Evolutionary conservation across 2,888 invertebrate genomes (phyloP).

Genomic region (Melipona beecheii): DNA sequence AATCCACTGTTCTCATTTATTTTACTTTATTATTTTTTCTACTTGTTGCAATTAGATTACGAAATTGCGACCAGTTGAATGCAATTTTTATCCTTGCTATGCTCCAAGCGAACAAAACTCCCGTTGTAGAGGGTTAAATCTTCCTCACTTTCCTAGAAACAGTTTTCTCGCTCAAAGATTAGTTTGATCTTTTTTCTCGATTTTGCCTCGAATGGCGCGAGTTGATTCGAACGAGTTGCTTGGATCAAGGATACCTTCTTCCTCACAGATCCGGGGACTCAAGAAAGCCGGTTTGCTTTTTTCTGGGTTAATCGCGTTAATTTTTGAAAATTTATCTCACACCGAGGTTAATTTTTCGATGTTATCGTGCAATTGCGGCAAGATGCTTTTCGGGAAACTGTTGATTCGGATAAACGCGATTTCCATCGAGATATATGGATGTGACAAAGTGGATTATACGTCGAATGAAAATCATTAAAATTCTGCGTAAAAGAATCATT

Average conservation of each 20-base stretch:
- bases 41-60: no score
- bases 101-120: background rate
- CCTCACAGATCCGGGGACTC: background rate
- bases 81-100: background rate
- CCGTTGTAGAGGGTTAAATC: background rate
- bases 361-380: background rate
- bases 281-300: background rate
- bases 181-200: background rate
- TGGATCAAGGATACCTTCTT: background rate
- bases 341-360: background rate
- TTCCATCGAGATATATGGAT: background rate
- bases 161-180: background rate
- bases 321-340: background rate
- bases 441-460: no score
- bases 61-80: background rate
- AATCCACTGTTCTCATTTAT: no score
- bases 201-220: background rate
- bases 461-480: no score
- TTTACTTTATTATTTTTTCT: no score
- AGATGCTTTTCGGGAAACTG: background rate
- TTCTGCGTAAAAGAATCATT: no score
- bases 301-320: background rate
- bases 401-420: background rate
- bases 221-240: background rate
- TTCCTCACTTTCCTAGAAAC: background rate